Evolutionary conservation across 2,888 invertebrate species (phyloP).

Genomic region (Liodrosophila aerea): DNA sequence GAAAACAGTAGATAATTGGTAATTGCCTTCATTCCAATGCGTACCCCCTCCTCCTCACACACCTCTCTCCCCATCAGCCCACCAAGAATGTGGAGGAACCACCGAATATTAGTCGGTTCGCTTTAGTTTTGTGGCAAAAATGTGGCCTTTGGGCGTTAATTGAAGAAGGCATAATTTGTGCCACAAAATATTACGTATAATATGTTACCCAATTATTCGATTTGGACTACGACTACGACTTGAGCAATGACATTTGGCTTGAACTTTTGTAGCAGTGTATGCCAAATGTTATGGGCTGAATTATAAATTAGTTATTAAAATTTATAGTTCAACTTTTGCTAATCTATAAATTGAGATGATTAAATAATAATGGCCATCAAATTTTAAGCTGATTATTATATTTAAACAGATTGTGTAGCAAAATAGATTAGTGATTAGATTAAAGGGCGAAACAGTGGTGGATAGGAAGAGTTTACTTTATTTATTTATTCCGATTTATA

Average conservation of each 20-base stretch:
- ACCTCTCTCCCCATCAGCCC: not conserved
- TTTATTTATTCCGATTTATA: too few relatives aligned
- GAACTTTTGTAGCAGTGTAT: constrained; percentile 17
- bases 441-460: too few relatives aligned
- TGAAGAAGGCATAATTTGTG: constrained; percentile 71
- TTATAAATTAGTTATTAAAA: too few relatives aligned
- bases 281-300: too few relatives aligned
- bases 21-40: constrained; percentile 71
- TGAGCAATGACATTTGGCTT: constrained; percentile 40
- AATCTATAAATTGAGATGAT: too few relatives aligned
- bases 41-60: constrained; percentile 9
- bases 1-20: constrained; percentile 80
- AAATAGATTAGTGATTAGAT: too few relatives aligned
- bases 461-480: too few relatives aligned
- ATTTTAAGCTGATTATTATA: too few relatives aligned
- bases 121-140: constrained; percentile 20
- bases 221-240: constrained; percentile 26
- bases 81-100: constrained; percentile 43
- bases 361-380: too few relatives aligned
- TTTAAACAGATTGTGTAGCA: too few relatives aligned
- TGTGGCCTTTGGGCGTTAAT: constrained; percentile 68
- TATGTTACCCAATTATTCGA: constrained; percentile 55
- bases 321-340: too few relatives aligned
- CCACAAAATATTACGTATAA: constrained; percentile 31
- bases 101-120: constrained; percentile 35